Conservation (phyloP, 2,113 vertebrate species). For the Syrmaticus mikado region DNA sequence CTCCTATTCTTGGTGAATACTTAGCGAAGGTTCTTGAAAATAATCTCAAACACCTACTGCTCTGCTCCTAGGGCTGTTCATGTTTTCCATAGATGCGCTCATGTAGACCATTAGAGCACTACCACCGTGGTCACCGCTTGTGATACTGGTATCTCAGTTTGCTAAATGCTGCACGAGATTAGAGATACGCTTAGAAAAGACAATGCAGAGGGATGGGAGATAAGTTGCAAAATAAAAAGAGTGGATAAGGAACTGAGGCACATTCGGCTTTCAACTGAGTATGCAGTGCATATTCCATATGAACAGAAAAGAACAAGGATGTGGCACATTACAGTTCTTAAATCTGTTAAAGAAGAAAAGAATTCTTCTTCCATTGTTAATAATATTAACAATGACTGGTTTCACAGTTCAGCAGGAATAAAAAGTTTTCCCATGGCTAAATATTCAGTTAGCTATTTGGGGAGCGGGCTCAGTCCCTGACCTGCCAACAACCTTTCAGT, state of each 20-base stretch:
- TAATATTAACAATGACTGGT: background rate
- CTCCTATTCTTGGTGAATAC: conserved; percentile 66
- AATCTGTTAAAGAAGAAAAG: conserved; percentile 41
- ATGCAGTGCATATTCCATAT: background rate
- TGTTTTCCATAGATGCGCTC: background rate
- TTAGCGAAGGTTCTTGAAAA: conserved; percentile 55
- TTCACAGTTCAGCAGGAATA: background rate
- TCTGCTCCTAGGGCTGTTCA: conserved; percentile 9
- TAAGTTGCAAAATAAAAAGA: conserved; percentile 21
- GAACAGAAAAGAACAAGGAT: background rate
- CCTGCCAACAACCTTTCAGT: background rate
- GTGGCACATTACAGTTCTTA: conserved; percentile 48
- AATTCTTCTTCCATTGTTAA: no score
- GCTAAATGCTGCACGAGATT: conserved; percentile 21
- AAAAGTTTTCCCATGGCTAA: background rate
- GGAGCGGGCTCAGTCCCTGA: background rate
- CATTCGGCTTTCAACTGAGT: conserved; percentile 37
- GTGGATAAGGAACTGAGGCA: conserved; percentile 41
- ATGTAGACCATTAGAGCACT: background rate
- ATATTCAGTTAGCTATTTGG: background rate
- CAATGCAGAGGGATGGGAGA: conserved; percentile 48
- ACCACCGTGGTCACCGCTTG: background rate
- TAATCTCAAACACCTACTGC: conserved; percentile 50
- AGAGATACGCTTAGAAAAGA: conserved; percentile 28
- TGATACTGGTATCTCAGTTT: background rate